Evolutionary conservation across 1,140 invertebrate species (phyloP).

Genomic region (Microvelia longipes): DNA sequence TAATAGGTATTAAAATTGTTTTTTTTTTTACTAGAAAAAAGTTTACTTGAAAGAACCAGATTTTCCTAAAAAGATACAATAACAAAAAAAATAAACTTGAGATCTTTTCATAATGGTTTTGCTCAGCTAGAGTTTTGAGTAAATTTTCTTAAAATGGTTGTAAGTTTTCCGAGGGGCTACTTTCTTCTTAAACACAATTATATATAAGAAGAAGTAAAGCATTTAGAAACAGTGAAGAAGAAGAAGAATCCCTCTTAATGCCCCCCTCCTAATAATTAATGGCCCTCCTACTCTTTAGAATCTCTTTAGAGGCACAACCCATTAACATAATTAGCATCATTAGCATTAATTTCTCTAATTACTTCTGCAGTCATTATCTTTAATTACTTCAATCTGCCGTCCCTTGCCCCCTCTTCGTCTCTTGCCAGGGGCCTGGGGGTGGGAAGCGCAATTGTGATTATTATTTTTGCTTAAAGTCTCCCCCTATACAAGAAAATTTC

Average conservation of each 20-base stretch:
- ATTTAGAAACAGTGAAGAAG: neutral
- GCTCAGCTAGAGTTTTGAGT: too few relatives aligned
- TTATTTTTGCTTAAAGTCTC: constrained; percentile 16
- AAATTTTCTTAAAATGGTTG: neutral
- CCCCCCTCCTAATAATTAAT: constrained; percentile 9
- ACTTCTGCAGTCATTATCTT: constrained; percentile 20
- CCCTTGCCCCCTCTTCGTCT: neutral
- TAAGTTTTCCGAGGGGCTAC: neutral
- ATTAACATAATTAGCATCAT: constrained; percentile 22
- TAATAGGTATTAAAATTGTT: too few relatives aligned
- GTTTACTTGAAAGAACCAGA: too few relatives aligned
- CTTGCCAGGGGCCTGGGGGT: neutral
- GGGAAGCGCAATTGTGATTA: constrained; percentile 12
- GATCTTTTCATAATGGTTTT: too few relatives aligned
- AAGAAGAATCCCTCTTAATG: neutral
- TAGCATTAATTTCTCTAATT: constrained; percentile 22
- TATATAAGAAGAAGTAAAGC: neutral
- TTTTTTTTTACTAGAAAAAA: too few relatives aligned
- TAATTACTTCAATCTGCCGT: constrained; percentile 21
- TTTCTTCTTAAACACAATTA: neutral
- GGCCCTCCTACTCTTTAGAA: neutral
- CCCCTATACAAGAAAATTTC: constrained; percentile 7
- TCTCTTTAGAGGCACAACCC: constrained; percentile 8
- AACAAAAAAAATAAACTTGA: too few relatives aligned
- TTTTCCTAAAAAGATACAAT: too few relatives aligned